A percentile compares a stretch with the other conserved stretches of the same genome.
Conservation (phyloP, 64 coral and sea anemone genomes). For the Catalaphyllia jardinei region DNA sequence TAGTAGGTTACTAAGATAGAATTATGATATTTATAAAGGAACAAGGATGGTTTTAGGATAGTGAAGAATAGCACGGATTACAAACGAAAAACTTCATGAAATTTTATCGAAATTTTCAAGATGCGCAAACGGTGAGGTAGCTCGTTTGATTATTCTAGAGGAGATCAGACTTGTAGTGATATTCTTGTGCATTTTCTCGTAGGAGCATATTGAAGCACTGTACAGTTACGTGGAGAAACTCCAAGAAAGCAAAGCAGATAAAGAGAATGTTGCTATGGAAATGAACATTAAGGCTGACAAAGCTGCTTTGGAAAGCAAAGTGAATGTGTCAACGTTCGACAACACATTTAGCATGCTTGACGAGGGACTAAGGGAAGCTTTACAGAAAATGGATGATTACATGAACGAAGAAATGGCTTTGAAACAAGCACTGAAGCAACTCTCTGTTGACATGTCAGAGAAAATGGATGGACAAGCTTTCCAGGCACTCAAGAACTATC, state of each 20-base stretch:
- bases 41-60: no score
- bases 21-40: no score
- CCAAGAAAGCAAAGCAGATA: constrained; percentile 91
- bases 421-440: constrained; percentile 84
- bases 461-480: constrained; percentile 94
- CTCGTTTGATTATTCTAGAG: not conserved
- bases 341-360: constrained; percentile 86
- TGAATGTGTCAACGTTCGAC: constrained; percentile 88
- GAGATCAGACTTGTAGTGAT: not conserved
- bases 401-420: constrained; percentile 97
- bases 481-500: constrained; percentile 72
- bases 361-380: constrained; percentile 79
- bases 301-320: constrained; percentile 82
- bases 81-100: no score
- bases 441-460: constrained; percentile 87
- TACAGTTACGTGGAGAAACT: constrained; percentile 80
- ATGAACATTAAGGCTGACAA: constrained; percentile 97
- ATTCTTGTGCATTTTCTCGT: not conserved
- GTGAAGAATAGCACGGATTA: no score
- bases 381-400: constrained; percentile 99
- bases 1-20: no score
- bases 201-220: constrained; percentile 85
- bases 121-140: no score
- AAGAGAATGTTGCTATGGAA: constrained; percentile 95
- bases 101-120: no score